Evolutionary conservation across 2,888 invertebrate species (phyloP).

Genomic region (Empis stercorea): DNA sequence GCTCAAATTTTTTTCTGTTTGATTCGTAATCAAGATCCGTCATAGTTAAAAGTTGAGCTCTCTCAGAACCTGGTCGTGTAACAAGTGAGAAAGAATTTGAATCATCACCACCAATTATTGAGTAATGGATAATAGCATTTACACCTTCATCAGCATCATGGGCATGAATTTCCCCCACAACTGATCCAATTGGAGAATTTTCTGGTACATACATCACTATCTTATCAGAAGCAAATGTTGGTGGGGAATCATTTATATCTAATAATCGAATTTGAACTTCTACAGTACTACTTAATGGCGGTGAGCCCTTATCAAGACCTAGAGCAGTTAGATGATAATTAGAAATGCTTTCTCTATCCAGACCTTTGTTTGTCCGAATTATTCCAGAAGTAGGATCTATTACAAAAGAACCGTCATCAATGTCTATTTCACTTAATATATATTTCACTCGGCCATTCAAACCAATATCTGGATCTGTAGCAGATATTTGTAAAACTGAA

Average conservation of each 20-base stretch:
- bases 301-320: conserved; percentile 82
- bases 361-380: conserved; percentile 71
- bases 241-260: conserved; percentile 83
- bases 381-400: conserved; percentile 88
- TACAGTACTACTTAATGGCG: conserved; percentile 54
- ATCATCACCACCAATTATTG: conserved; percentile 87
- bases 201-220: conserved; percentile 82
- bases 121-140: conserved; percentile 86
- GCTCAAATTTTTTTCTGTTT: conserved; percentile 75
- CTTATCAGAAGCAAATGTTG: conserved; percentile 77
- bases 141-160: conserved; percentile 86
- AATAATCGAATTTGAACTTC: conserved; percentile 71
- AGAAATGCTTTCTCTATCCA: conserved; percentile 84
- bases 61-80: conserved; percentile 67
- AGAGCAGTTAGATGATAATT: conserved; percentile 73
- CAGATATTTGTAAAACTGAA: conserved; percentile 63
- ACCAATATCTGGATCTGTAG: conserved; percentile 74
- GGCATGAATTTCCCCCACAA: conserved; percentile 80
- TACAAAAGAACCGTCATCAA: conserved; percentile 80
- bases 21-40: conserved; percentile 93
- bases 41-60: conserved; percentile 78
- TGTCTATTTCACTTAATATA: conserved; percentile 54
- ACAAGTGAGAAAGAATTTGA: conserved; percentile 73
- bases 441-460: conserved; percentile 79
- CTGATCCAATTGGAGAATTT: conserved; percentile 92